Base-by-base conservation (phyloP, 2,113 vertebrate species). In the Charadrius vociferus region DNA sequence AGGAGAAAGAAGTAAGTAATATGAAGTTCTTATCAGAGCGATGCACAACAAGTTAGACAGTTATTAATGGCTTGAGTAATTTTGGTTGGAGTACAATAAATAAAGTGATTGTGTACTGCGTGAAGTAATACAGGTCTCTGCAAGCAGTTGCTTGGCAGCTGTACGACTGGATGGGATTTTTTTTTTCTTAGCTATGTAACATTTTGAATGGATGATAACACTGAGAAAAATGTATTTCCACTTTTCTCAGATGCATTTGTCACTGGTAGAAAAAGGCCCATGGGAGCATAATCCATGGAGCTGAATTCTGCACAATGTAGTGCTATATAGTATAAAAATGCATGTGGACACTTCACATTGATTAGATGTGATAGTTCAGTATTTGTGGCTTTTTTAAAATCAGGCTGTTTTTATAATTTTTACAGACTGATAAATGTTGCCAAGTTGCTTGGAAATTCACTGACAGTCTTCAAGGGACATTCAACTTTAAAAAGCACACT, bases 391-490 rank as follows among this genome's bases (percentile, higher is more conserved):
- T 74, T 86, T 92, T 79, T 41, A 63, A 90, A 82, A 36, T 83
- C 55, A 30, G 26, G 3, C 22, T 67, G 24, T 0, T 63, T 90
- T 85, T 81, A 30, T 74, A 41, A 37, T 77, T 82, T 92, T 88
- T 82, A 37, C 77, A 47, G 53, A 37, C 81, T 61, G 34, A 41
- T 70, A 92, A 85, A 26, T 55, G 16, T 88, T 88, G 27, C 41
- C 63, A 86, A 71, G 66, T 92, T 71, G 34, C 56, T 77, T 93
- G 59, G 68, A 95, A 96, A 86, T 81, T 80, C 74, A 62, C 56
- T 65, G 63, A 3, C 29, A 63, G 43, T 63, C 32, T 92, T 93
- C 50, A 81, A 90, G 47, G 53, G 22, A 50, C 8, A 21, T 61
- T 85, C 49, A 88, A 0, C n/a, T 93, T 92, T 53, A 23, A 73